These are phyloP conservation scores for Synaphobranchus kaupii DNA, from an alignment of 2,797 vertebrate genomes.

Conservation along the genomic window DNA sequence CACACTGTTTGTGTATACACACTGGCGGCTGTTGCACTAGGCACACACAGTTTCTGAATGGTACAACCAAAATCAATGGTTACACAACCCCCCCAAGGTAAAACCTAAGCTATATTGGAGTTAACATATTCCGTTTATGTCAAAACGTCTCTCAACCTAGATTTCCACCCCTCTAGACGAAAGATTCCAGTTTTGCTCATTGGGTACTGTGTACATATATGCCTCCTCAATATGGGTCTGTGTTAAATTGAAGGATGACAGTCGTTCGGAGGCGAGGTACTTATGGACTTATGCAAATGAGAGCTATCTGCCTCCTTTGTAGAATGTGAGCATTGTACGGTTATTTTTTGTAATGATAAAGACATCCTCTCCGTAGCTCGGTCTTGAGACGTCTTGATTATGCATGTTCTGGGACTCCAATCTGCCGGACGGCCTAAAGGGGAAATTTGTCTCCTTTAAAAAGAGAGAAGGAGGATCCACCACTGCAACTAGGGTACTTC, in stretches of 20 bases:
- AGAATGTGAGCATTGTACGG: background rate
- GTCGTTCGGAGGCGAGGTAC: background rate
- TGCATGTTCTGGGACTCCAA: background rate
- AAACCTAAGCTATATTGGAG: too few species aligned
- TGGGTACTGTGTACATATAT: background rate
- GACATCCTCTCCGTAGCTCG: background rate
- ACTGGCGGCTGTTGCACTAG: too few species aligned
- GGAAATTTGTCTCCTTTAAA: background rate
- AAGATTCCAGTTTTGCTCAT: background rate
- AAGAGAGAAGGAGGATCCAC: background rate
- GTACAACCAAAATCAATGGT: too few species aligned
- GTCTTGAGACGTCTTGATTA: background rate
- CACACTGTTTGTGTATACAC: too few species aligned
- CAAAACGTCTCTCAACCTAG: too few species aligned
- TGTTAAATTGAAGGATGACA: background rate
- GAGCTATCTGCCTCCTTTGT: background rate
- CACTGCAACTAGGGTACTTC: background rate
- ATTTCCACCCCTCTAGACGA: too few species aligned
- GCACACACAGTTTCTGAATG: too few species aligned
- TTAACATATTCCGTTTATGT: too few species aligned
- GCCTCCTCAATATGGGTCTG: background rate
- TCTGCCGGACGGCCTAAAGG: background rate
- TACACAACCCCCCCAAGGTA: too few species aligned
- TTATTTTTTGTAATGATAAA: background rate
- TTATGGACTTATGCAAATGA: background rate